Evolutionary conservation across 2,113 vertebrate genomes (phyloP).

Genomic region (Nettapus auritus): DNA sequence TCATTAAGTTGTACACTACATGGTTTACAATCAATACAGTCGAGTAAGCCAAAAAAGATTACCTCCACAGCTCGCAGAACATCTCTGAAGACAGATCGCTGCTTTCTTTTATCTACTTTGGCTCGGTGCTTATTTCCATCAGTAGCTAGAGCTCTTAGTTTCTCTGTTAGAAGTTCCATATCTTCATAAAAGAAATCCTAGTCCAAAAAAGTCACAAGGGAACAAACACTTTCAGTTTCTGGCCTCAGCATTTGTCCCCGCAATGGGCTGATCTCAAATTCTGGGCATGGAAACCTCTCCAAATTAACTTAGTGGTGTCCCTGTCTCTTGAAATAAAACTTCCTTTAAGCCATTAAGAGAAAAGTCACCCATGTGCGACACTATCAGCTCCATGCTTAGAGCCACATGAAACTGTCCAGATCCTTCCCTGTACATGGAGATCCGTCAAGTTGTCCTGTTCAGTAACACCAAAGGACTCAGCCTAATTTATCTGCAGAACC

Average conservation of each 20-base stretch:
- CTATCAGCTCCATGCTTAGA: background rate
- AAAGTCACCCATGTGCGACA: background rate
- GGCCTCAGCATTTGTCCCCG: background rate
- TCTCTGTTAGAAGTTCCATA: constrained; percentile 88
- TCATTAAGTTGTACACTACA: background rate
- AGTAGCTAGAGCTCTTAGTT: constrained; percentile 89
- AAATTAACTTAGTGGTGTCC: background rate
- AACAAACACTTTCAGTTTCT: background rate
- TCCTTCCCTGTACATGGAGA: background rate
- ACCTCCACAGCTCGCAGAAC: constrained; percentile 94
- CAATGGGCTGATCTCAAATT: background rate
- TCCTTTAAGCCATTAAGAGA: background rate
- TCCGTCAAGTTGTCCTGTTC: background rate
- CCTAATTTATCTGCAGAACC: background rate
- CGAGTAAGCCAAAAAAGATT: background rate
- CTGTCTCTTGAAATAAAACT: background rate
- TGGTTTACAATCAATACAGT: background rate
- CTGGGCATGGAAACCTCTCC: background rate
- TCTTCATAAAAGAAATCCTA: constrained; percentile 93
- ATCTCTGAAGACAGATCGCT: constrained; percentile 95
- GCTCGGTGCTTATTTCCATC: constrained; percentile 97
- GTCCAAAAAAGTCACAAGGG: background rate
- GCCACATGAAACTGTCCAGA: background rate
- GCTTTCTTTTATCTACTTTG: constrained; percentile 96
- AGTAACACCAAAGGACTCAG: background rate